Percentiles rank a stretch among this genome's conserved stretches.
Conservation (phyloP, 2,113 vertebrate species). For the Fukomys damarensis region DNA sequence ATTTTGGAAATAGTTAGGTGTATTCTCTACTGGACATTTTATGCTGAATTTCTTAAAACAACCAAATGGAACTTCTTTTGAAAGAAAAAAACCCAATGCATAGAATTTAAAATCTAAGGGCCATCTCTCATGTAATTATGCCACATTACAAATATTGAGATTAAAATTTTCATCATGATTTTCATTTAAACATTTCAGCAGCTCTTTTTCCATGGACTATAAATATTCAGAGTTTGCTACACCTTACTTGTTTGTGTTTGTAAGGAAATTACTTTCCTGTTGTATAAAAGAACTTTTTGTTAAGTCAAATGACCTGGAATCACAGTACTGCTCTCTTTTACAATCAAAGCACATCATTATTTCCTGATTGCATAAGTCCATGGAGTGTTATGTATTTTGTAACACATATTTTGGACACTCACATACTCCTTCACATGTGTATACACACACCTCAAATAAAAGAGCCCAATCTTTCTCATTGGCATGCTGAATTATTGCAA, state of each 20-base stretch:
- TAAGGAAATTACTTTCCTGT: neutral
- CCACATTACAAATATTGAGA: neutral
- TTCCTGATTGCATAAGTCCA: neutral
- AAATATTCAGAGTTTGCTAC: neutral
- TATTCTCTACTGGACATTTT: constrained; percentile 17
- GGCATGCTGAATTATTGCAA: neutral
- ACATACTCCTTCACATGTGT: neutral
- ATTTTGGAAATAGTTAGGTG: constrained; percentile 43
- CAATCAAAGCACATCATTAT: neutral
- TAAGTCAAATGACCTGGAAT: neutral
- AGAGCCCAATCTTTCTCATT: neutral
- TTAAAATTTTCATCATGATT: neutral
- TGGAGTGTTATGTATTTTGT: neutral
- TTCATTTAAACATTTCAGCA: constrained; percentile 32
- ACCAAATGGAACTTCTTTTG: neutral
- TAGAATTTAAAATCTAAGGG: neutral
- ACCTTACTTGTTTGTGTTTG: neutral
- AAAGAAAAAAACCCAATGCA: neutral
- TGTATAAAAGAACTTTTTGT: neutral
- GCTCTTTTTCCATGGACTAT: neutral
- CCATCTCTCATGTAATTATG: neutral
- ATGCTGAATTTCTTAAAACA: constrained; percentile 6
- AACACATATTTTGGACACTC: neutral
- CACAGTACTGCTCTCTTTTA: neutral
- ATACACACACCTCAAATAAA: neutral